Conservation (phyloP, 1,140 invertebrate species). For the Aphidius ervi region DNA sequence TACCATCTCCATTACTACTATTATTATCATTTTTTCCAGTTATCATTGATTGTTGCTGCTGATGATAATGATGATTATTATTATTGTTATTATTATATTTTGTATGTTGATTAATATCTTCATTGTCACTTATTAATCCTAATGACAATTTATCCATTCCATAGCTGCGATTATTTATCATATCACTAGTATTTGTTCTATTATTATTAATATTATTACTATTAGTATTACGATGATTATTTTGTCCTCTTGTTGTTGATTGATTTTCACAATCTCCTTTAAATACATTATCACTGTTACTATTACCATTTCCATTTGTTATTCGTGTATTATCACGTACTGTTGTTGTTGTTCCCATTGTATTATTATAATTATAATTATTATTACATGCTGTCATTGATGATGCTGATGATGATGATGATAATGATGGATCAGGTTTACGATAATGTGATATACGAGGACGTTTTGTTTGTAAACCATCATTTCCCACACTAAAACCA, state of each 20-base stretch:
- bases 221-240: too few species aligned
- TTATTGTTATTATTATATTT: neutral
- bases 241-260: too few species aligned
- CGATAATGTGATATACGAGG: constrained; percentile 77
- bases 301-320: too few species aligned
- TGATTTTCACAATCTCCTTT: too few species aligned
- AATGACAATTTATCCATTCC: constrained; percentile 19
- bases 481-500: constrained; percentile 58
- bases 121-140: constrained; percentile 20
- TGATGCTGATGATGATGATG: constrained; percentile 29
- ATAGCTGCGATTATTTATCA: constrained; percentile 26
- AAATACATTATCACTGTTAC: too few species aligned
- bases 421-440: constrained; percentile 50
- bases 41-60: too few species aligned
- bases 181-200: constrained; percentile 35
- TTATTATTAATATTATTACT: constrained; percentile 13
- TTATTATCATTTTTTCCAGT: too few species aligned
- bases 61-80: too few species aligned
- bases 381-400: constrained; percentile 24
- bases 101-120: constrained; percentile 15
- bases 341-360: too few species aligned
- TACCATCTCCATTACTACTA: neutral
- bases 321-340: too few species aligned
- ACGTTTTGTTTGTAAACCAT: constrained; percentile 69
- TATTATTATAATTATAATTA: constrained; percentile 31